Conservation (phyloP, 2,113 vertebrate genomes). For the Mus musculus region DNA sequence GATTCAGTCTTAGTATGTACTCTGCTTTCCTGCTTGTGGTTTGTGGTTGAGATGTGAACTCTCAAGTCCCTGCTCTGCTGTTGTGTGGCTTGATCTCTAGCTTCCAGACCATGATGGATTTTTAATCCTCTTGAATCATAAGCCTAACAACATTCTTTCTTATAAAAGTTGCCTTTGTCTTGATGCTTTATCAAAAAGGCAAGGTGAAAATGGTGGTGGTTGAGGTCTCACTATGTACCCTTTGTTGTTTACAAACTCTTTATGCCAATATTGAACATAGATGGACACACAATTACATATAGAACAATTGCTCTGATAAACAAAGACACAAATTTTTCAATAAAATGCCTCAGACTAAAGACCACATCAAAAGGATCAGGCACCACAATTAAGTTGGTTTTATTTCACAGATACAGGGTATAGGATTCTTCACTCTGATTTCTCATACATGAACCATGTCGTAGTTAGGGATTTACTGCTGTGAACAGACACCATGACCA, state of each 20-base stretch:
- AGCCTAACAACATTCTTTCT: not conserved
- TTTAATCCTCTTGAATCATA: not conserved
- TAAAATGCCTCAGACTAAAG: not conserved
- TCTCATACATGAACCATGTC: not conserved
- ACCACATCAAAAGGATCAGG: not conserved
- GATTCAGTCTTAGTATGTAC: not conserved
- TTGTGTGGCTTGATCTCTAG: not conserved
- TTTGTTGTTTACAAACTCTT: not conserved
- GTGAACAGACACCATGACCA: too few species aligned
- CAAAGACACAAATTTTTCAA: not conserved
- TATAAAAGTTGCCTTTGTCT: not conserved
- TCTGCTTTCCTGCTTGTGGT: not conserved
- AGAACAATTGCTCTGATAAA: not conserved
- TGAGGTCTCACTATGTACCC: not conserved
- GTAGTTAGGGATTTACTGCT: too few species aligned
- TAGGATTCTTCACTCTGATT: not conserved
- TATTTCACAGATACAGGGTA: not conserved
- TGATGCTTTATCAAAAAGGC: not conserved
- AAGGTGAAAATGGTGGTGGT: not conserved
- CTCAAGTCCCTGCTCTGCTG: not conserved
- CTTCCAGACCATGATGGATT: not conserved
- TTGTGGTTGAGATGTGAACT: not conserved
- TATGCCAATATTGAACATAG: not conserved
- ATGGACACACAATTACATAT: not conserved
- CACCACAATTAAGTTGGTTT: not conserved